These are phyloP conservation scores for Nemotelus nigrinus DNA, from an alignment of 2,888 invertebrate genomes.

Conservation along the genomic window DNA sequence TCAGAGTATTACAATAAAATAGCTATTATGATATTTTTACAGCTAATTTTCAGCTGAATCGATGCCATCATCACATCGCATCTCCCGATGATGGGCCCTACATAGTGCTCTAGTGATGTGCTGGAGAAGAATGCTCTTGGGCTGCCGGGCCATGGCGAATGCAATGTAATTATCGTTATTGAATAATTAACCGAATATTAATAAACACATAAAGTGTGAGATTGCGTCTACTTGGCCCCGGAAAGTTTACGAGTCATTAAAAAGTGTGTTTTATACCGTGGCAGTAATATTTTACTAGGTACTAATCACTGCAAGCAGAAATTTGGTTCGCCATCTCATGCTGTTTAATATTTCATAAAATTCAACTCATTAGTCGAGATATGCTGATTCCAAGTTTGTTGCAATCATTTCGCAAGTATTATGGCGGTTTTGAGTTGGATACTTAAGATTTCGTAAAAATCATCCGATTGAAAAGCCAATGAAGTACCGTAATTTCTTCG, in stretches of 20 bases:
- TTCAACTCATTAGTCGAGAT: too few relatives aligned
- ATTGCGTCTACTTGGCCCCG: not conserved
- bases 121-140: not conserved
- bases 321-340: not conserved
- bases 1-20: constrained; percentile 27
- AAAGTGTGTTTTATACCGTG: not conserved
- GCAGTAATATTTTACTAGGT: not conserved
- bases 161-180: constrained; percentile 39
- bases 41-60: constrained; percentile 23
- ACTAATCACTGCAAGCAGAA: constrained; percentile 1
- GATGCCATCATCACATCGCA: not conserved
- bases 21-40: constrained; percentile 22
- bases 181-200: constrained; percentile 40
- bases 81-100: not conserved
- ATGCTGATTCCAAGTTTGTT: too few relatives aligned
- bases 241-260: not conserved
- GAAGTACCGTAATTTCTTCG: too few relatives aligned
- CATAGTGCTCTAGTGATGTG: not conserved
- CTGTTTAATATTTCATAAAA: too few relatives aligned
- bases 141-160: not conserved
- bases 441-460: too few relatives aligned
- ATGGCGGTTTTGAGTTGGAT: too few relatives aligned
- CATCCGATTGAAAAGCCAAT: too few relatives aligned
- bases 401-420: too few relatives aligned
- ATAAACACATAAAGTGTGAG: constrained; percentile 32